Conservation (phyloP, 2,113 vertebrate species). For the Cololabis saira region DNA sequence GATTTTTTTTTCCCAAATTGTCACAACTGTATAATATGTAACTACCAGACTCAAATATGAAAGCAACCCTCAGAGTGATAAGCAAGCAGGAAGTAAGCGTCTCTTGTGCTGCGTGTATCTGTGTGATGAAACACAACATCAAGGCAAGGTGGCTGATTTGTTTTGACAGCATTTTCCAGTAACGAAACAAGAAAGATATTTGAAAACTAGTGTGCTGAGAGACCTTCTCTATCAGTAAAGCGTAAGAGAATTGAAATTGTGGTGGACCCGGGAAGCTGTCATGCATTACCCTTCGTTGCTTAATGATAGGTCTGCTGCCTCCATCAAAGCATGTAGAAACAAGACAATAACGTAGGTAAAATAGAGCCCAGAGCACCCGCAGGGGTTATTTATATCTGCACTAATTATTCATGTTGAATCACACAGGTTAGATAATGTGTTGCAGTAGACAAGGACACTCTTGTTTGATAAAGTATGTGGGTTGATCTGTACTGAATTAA, state of each 20-base stretch:
- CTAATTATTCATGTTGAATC: constrained; percentile 15
- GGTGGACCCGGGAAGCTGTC: constrained; percentile 3
- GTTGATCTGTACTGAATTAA: not conserved
- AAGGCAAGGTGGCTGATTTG: constrained; percentile 12
- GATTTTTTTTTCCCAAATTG: constrained; percentile 14
- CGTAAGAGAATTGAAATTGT: constrained; percentile 21
- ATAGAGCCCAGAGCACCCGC: not conserved
- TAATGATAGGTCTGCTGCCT: constrained; percentile 8
- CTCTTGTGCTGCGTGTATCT: not conserved
- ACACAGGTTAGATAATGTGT: not conserved
- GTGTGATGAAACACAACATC: constrained; percentile 15
- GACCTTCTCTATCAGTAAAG: constrained; percentile 6
- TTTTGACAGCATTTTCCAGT: constrained; percentile 29
- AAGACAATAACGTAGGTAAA: not conserved
- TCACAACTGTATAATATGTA: constrained; percentile 17
- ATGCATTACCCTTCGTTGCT: constrained; percentile 6
- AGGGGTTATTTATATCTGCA: constrained; percentile 6
- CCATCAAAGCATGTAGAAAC: not conserved
- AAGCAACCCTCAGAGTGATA: constrained; percentile 36
- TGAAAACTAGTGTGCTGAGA: constrained; percentile 14
- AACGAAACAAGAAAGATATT: constrained; percentile 33
- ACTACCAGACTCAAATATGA: constrained; percentile 20
- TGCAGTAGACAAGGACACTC: not conserved
- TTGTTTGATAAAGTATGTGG: not conserved
- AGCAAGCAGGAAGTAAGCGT: constrained; percentile 13